These are phyloP conservation scores for Catamblyrhynchus diadema DNA, from an alignment of 2,797 vertebrate species.

Conservation along the genomic window DNA sequence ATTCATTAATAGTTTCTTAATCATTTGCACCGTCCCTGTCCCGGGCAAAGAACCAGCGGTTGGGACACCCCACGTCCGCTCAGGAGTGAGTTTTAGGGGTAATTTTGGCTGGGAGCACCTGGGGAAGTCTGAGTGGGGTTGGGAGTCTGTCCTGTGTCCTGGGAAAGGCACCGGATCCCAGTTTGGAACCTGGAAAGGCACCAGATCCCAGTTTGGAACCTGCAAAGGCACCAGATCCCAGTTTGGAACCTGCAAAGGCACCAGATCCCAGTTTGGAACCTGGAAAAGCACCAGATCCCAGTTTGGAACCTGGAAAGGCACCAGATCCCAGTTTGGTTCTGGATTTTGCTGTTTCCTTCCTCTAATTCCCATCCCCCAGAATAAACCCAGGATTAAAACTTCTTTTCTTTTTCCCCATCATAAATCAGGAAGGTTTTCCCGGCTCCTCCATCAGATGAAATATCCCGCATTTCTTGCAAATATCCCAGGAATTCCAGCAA, in stretches of 20 bases:
- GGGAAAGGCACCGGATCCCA: neutral
- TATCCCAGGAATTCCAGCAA: neutral
- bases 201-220: neutral
- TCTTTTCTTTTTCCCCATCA: neutral
- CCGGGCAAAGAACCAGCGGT: neutral
- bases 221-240: neutral
- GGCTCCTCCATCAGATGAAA: neutral
- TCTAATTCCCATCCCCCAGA: neutral
- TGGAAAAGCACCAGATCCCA: too few relatives aligned
- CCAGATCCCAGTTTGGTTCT: neutral
- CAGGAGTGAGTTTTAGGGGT: accelerated
- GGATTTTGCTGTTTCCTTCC: neutral
- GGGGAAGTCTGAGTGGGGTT: neutral
- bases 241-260: too few relatives aligned
- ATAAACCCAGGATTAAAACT: accelerated
- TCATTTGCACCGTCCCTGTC: accelerated
- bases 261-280: neutral
- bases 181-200: too few relatives aligned
- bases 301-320: too few relatives aligned
- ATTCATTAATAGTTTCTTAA: neutral
- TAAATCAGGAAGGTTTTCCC: neutral
- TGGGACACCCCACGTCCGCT: accelerated
- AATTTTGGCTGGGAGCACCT: neutral
- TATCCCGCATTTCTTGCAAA: neutral
- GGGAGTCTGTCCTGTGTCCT: neutral